phyloP scores from a whole-genome alignment of 2,113 vertebrate species.

The Tachuris rubrigastra region DNA sequence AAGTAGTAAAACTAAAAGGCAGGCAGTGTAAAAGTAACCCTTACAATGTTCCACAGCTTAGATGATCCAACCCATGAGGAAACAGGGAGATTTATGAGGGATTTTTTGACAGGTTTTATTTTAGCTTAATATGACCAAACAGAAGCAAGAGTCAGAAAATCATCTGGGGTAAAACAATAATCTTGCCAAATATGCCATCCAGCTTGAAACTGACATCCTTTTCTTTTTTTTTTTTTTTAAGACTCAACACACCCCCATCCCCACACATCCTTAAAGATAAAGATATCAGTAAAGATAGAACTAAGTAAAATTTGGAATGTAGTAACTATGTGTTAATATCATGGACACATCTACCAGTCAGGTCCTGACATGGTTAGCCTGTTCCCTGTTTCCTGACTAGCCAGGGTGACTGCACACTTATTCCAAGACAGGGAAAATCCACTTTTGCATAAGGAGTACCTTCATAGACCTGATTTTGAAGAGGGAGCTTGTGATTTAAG shows the following conservation, averaged over 20 bases:
- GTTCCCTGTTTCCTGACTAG: no score
- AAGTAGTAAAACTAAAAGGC: not conserved
- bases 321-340: not conserved
- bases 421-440: not conserved
- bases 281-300: not conserved
- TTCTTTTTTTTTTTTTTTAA: not conserved
- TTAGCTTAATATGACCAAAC: not conserved
- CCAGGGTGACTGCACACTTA: not conserved
- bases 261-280: not conserved
- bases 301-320: not conserved
- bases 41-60: not conserved
- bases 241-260: accelerated
- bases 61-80: not conserved
- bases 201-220: not conserved
- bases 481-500: not conserved
- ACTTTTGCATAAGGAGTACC: not conserved
- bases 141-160: not conserved
- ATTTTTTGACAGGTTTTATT: not conserved
- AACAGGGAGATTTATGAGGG: accelerated
- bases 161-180: not conserved
- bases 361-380: not conserved
- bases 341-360: not conserved
- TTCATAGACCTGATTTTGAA: not conserved
- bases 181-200: not conserved
- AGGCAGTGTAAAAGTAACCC: not conserved